Evolutionary conservation across 1,140 invertebrate species (phyloP).

Genomic region (Drosophila pachea): DNA sequence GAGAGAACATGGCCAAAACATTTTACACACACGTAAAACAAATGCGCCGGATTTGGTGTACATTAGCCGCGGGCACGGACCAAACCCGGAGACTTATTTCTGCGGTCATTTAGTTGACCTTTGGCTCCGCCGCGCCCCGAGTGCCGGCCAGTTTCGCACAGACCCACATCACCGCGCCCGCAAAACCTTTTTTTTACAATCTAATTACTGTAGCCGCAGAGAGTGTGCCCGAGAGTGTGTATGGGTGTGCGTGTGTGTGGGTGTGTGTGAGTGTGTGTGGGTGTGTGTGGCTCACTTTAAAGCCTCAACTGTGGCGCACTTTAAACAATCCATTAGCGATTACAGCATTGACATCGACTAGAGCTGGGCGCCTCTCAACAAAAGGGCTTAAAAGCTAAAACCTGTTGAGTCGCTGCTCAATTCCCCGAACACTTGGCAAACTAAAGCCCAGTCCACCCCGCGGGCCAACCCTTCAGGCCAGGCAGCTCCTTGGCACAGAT

Average conservation of each 20-base stretch:
- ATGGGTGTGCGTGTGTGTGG: not conserved
- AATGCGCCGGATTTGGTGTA: conserved; percentile 66
- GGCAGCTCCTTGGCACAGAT: conserved; percentile 61
- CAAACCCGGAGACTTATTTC: conserved; percentile 32
- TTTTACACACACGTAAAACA: conserved; percentile 56
- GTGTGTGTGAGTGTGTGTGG: not conserved
- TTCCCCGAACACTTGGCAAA: conserved; percentile 78
- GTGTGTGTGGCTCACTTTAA: conserved; percentile 43
- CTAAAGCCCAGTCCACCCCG: conserved; percentile 49
- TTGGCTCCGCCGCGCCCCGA: not conserved
- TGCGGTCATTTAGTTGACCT: conserved; percentile 51
- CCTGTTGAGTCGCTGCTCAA: conserved; percentile 78
- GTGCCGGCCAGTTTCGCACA: not conserved
- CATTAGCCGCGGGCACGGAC: conserved; percentile 57
- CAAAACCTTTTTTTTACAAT: conserved; percentile 52
- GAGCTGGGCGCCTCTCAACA: conserved; percentile 22
- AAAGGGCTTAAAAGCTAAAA: conserved; percentile 78
- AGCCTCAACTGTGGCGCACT: conserved; percentile 41
- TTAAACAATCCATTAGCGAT: conserved; percentile 75
- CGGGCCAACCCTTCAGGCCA: conserved; percentile 4
- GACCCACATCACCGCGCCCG: conserved; percentile 48
- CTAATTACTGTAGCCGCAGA: conserved; percentile 56
- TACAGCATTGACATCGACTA: conserved; percentile 43
- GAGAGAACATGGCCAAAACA: conserved; percentile 40
- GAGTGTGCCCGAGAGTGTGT: not conserved